These are phyloP conservation scores for Ypsolopha scabrella DNA, from an alignment of 2,888 invertebrate species.

Conservation along the genomic window DNA sequence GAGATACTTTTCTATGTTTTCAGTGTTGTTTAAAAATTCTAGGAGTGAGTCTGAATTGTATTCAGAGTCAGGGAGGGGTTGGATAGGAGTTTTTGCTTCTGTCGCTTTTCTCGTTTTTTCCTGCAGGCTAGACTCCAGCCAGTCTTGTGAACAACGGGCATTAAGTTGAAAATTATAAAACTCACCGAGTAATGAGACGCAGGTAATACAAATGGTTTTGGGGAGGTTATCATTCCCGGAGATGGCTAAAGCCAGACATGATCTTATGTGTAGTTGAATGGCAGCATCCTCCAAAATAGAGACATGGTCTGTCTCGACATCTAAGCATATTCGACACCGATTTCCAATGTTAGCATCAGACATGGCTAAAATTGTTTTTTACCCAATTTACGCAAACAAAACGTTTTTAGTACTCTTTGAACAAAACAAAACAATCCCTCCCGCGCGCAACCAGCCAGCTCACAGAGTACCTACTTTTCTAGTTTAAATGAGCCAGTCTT, in stretches of 20 bases:
- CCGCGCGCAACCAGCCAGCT: no score
- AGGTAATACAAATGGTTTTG: conserved; percentile 44
- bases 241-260: conserved; percentile 44
- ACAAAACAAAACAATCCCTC: no score
- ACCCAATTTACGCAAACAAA: no score
- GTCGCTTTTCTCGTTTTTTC: conserved; percentile 34
- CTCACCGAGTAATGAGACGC: conserved; percentile 45
- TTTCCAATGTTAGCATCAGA: conserved; percentile 36
- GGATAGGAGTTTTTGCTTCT: conserved; percentile 44
- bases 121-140: conserved; percentile 46
- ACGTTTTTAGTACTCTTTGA: no score
- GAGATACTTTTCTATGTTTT: conserved; percentile 55
- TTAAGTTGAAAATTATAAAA: conserved; percentile 60
- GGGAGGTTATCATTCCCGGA: conserved; percentile 42
- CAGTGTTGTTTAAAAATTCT: conserved; percentile 59
- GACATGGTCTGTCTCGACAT: conserved; percentile 41
- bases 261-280: conserved; percentile 46
- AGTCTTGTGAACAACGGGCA: conserved; percentile 56
- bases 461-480: no score
- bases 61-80: conserved; percentile 57
- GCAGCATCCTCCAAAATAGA: conserved; percentile 46
- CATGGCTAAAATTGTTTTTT: conserved; percentile 31
- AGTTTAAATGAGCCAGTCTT: no score
- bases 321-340: conserved; percentile 56
- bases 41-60: conserved; percentile 60